Evolutionary conservation across 2,797 vertebrate genomes (phyloP), one percentile per base, ranked within the genome.

Genomic region (Neostethus bicornis): DNA sequence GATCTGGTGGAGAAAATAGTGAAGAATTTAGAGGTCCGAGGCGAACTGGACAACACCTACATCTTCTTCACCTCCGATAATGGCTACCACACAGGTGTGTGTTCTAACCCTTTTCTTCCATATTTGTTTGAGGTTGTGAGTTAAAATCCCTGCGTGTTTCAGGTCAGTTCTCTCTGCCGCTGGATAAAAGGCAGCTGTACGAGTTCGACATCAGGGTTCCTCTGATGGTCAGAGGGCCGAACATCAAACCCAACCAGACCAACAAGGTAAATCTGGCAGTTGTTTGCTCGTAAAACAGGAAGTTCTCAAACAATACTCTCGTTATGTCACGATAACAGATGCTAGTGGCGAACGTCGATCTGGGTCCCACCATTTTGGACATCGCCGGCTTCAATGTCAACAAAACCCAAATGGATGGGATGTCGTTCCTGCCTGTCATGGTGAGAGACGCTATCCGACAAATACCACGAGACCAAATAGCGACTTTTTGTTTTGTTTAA

Each of bases 141-240:
- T 9, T 1, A 17, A 41, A 2, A 6, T 8, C 20, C 53, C 2
- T 28, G 11, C 51, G n/a, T 39, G 4, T 70, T 38, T 51, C 77
- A 99, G 96, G 97, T 51, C 97, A 98, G 78, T 98, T 98, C 83
- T 98, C 97, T 50, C 90, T 99, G 72, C 97, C 97, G 7, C 84
- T 98, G 88, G 97, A 98, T 82, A 98, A 98, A 82, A 85, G 96
- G 37, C 97, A 99, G 79, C 93, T 99, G 7, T 98, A 99, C 58
- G 97, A 99, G 73, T 98, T 98, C 80, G 97, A 99, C 67, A 98
- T 99, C 87, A 93, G 91, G 87, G 96, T 99, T 77, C 97, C 97
- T 38, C 87, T 99, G 39, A 86, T 99, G 81, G 94, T 98, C 78
- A 88, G 96, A 89, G 97, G 96, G 31, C 97, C 97, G 2, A 93